Evolutionary conservation across 2,797 vertebrate species (phyloP), one percentile per base, ranked within the genome.

Genomic region (Melanotaenia parkinsoni): DNA sequence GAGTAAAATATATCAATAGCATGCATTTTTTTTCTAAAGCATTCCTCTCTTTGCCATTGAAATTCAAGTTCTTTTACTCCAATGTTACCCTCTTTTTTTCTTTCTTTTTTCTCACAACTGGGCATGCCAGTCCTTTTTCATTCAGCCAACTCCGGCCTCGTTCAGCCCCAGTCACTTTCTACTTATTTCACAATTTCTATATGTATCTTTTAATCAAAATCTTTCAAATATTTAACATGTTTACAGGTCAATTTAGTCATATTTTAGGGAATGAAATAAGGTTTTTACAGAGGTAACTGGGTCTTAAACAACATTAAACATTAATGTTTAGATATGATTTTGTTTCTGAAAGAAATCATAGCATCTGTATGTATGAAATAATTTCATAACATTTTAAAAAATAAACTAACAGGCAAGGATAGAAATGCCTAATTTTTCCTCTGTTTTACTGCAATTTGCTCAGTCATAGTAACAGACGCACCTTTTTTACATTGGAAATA

Each of bases 31-130:
- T 73, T 79, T 79, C 76, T 65, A 80, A 80, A 81, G 79, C 79
- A 78, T 88, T 84, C 85, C 74, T 85, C 38, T 45, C 11, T 53
- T 68, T 78, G 73, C 57, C 74, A 83, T 85, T 91, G 67, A 88
- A 79, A 91, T 91, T 88, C 87, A 80, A 67, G 70, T 77, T 83
- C 70, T 81, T 76, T 63, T 53, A 72, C 67, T 81, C 70, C 54
- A 65, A 67, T 78, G 72, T 82, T 77, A 71, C 70, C 72, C 65
- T 78, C 79, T 59, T 74, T 77, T 84, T 66, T 58, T 58, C 62
- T 70, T 63, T 86, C 77, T 83, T 81, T 83, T 72, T 68, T 81
- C 32, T 57, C 81, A 77, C 79, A 77, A 58, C 58, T 67, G 53
- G 53, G 70, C 51, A 22, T 69, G 60, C 35, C 33, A 45, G 54